Base-by-base conservation (phyloP, 2,888 invertebrate species). In the Drosophila paracracens region DNA sequence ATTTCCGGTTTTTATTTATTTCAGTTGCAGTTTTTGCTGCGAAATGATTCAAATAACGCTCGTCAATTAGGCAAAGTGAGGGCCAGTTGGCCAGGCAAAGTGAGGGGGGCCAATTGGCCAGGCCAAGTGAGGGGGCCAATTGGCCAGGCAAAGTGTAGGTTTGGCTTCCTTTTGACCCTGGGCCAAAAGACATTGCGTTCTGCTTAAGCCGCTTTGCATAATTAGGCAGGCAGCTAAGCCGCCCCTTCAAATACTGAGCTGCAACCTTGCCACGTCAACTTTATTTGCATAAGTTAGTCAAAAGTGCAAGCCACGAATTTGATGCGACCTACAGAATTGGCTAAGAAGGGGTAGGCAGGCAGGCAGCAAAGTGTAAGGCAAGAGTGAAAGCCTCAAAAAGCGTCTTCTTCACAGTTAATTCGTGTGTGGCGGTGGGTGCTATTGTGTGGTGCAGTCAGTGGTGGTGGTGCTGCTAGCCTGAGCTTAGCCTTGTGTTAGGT, bases 201-300 rank as follows among this genome's bases (percentile, higher is more conserved):
- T 64, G 57, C 52, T 68, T 88, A 86, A 88, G 81, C 82, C 52
- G 86, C 54, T 87, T 83, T 82, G 79, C 90, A 89, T 87, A 90
- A 91, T 85, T 85, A 89, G 72, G 43, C 74, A 70, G 84, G 46
- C 74, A 72, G 83, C 53, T 62, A 35, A 54, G 27, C 57, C 40
- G 2, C n/a, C 43, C 43, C 11, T 11, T 40, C n/a, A n/a, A 40
- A 40, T n/a, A 40, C 40, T n/a, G n/a, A n/a, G n/a, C 46, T 1
- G 46, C 46, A 81, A 70, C 82, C 82, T 79, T 81, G 79, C 52
- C 25, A 16, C 38, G 63, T 38, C 80, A 59, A 70, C 8, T 50
- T 8, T 51, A 81, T 81, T 81, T 81, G 83, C 81, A 81, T 81
- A 81, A 81, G 81, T 81, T 70, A 70, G 62, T 76, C 68, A 82